These are phyloP conservation scores for Colossoma macropomum DNA, from an alignment of 2,113 vertebrate genomes.

Conservation along the genomic window DNA sequence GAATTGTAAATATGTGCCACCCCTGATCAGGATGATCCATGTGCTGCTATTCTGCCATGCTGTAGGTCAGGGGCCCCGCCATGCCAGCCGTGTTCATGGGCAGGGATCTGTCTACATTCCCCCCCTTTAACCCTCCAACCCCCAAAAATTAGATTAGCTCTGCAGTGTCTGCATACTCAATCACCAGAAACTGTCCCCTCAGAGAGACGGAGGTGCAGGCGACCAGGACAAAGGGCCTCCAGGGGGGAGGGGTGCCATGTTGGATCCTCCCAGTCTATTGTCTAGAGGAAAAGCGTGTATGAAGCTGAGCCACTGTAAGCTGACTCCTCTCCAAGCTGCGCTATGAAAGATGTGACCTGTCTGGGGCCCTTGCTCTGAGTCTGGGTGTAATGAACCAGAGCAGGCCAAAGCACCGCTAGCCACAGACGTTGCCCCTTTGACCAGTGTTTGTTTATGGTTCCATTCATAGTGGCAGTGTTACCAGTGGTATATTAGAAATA, in stretches of 20 bases:
- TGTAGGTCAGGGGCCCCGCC: background rate
- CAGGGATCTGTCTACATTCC: slow-evolving; percentile 7
- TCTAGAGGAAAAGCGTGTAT: slow-evolving; percentile 31
- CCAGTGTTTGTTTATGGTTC: background rate
- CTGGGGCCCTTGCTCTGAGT: slow-evolving; percentile 9
- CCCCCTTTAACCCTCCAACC: slow-evolving; percentile 16
- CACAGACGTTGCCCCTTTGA: background rate
- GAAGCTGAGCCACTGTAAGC: slow-evolving; percentile 39
- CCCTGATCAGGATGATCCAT: background rate
- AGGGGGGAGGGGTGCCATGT: slow-evolving; percentile 43
- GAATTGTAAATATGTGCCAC: slow-evolving; percentile 17
- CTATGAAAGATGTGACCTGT: slow-evolving; percentile 23
- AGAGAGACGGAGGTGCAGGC: slow-evolving; percentile 37
- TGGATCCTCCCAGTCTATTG: slow-evolving; percentile 53
- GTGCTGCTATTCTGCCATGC: background rate
- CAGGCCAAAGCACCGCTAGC: background rate
- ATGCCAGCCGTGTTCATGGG: background rate
- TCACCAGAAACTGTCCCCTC: slow-evolving; percentile 29
- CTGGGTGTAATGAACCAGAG: slow-evolving; percentile 18
- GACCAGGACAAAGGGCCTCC: slow-evolving; percentile 27
- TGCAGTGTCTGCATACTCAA: slow-evolving; percentile 26
- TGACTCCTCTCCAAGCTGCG: slow-evolving; percentile 28
- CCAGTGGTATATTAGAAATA: no score
- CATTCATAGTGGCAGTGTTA: background rate
- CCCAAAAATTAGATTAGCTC: slow-evolving; percentile 46